Evolutionary conservation across 1,140 invertebrate genomes (phyloP).

Genomic region (Drosophila miranda): DNA sequence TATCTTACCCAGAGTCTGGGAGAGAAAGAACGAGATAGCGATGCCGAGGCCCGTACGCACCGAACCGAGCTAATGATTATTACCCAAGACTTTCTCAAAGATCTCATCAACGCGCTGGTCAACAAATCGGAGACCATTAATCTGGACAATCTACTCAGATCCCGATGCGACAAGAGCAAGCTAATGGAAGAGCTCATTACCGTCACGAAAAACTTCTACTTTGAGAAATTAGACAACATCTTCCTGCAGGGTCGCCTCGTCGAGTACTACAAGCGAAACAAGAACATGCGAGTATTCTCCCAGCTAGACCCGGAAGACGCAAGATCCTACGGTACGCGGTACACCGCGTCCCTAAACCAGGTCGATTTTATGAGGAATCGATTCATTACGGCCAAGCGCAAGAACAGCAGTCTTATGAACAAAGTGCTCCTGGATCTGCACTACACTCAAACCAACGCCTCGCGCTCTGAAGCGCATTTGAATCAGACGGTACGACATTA

Average conservation of each 20-base stretch:
- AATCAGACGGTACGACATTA: background rate
- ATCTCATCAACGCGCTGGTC: conserved; percentile 20
- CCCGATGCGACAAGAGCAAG: conserved; percentile 33
- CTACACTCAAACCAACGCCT: conserved; percentile 4
- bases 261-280: conserved; percentile 39
- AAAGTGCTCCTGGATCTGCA: conserved; percentile 30
- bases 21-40: background rate
- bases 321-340: background rate
- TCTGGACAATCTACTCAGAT: background rate
- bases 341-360: background rate
- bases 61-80: background rate
- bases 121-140: background rate
- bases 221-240: conserved; percentile 6
- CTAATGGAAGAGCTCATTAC: background rate
- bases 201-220: background rate
- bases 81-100: conserved; percentile 8
- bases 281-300: conserved; percentile 8
- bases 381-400: conserved; percentile 3
- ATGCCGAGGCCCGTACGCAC: no score
- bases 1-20: no score
- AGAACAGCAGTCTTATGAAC: conserved; percentile 2
- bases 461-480: conserved; percentile 20
- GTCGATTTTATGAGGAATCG: conserved; percentile 5
- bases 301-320: rapidly evolving
- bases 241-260: conserved; percentile 27